Evolutionary conservation across 64 coral and sea anemone species (phyloP).

Genomic region (Hydrozoanthus tunicans): DNA sequence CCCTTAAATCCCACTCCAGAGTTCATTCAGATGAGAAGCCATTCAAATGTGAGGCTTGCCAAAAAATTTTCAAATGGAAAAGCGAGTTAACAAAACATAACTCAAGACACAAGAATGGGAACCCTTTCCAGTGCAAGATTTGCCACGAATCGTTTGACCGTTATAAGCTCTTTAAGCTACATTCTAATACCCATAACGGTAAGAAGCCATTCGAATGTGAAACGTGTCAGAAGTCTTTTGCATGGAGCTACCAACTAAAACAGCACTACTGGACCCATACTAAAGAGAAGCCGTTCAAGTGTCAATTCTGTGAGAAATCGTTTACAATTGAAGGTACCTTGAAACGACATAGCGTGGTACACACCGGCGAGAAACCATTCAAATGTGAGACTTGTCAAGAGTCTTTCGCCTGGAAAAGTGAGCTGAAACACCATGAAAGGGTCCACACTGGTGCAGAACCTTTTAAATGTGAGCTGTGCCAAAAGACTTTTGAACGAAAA

Average conservation of each 20-base stretch:
- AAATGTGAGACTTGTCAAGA: not conserved
- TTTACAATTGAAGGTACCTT: not conserved
- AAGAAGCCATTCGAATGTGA: not conserved
- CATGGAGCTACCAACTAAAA: not conserved
- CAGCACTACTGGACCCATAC: not conserved
- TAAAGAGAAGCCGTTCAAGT: not conserved
- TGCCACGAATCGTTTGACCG: not conserved
- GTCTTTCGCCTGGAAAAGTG: not conserved
- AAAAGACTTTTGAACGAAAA: not conserved
- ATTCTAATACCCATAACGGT: not conserved
- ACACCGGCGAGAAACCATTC: not conserved
- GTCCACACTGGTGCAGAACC: not conserved
- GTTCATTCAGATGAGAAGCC: not conserved
- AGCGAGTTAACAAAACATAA: not conserved
- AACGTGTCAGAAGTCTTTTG: not conserved
- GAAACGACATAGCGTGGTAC: not conserved
- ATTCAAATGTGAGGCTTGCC: not conserved
- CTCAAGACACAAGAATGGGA: not conserved
- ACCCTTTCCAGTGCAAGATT: not conserved
- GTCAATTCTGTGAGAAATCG: not conserved
- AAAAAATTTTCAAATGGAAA: not conserved
- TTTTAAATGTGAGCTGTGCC: not conserved
- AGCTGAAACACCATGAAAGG: not conserved
- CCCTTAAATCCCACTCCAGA: not conserved
- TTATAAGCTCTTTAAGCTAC: not conserved